Conservation (phyloP, 2,888 invertebrate genomes). For the Papilio protenor region DNA sequence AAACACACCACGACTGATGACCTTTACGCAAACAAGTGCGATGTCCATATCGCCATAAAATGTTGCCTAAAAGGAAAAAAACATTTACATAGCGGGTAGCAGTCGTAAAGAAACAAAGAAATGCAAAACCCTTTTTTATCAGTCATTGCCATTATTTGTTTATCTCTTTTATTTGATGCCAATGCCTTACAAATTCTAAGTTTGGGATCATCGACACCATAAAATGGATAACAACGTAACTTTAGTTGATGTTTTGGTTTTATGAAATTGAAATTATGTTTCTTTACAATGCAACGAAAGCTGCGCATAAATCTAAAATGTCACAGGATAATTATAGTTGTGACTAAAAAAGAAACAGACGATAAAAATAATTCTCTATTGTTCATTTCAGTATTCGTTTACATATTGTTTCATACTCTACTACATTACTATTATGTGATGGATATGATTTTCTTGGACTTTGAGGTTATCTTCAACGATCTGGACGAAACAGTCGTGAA, state of each 20-base stretch:
- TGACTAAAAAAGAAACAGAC: not conserved
- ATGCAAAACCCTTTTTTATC: slow-evolving; percentile 6
- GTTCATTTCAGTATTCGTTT: slow-evolving; percentile 64
- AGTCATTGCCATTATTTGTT: not conserved
- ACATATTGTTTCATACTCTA: slow-evolving; percentile 65
- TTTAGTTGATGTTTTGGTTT: not conserved
- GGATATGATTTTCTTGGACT: slow-evolving; percentile 64
- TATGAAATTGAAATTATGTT: not conserved
- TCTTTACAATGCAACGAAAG: not conserved
- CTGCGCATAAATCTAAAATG: not conserved
- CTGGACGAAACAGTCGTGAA: slow-evolving; percentile 58
- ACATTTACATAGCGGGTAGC: not conserved
- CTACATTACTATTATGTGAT: slow-evolving; percentile 64
- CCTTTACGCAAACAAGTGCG: not conserved
- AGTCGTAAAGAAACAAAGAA: not conserved
- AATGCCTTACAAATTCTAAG: not conserved
- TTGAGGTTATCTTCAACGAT: slow-evolving; percentile 64
- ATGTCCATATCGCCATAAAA: not conserved
- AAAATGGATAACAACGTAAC: not conserved
- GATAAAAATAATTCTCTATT: not conserved
- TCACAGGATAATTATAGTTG: not conserved
- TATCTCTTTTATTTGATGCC: not conserved
- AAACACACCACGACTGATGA: not conserved
- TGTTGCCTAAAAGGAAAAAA: slow-evolving; percentile 8
- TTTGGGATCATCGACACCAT: not conserved